Percentiles rank a stretch among this genome's conserved stretches.
phyloP scores from a whole-genome alignment of 2,888 invertebrate species.

The Sinodicranocentrus sp. region DNA sequence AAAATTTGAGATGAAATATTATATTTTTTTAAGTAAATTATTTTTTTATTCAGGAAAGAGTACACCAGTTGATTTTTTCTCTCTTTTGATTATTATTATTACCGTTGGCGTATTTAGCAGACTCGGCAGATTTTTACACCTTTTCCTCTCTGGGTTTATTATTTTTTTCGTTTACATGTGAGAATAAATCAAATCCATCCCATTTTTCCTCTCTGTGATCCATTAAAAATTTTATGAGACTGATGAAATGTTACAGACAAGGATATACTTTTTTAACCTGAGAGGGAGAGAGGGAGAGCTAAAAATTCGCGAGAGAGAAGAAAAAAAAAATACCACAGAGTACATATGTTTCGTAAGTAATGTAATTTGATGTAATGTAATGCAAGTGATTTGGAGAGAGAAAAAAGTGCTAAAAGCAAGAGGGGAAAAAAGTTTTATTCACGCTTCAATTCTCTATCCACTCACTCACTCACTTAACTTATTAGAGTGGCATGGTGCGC shows the following conservation, averaged over 20 bases:
- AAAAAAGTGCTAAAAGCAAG: constrained; percentile 57
- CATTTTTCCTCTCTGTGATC: constrained; percentile 5
- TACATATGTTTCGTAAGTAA: background rate
- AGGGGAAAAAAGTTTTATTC: constrained; percentile 48
- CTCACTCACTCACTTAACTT: constrained; percentile 52
- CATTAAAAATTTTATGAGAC: constrained; percentile 32
- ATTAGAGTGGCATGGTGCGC: constrained; percentile 36
- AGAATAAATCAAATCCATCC: constrained; percentile 27
- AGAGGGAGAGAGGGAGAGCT: background rate
- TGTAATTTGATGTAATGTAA: constrained; percentile 28
- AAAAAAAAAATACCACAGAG: background rate
- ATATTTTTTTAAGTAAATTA: no score
- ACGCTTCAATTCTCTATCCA: constrained; percentile 17
- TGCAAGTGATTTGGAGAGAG: constrained; percentile 19
- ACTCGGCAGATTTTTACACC: constrained; percentile 30
- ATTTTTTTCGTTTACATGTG: constrained; percentile 15
- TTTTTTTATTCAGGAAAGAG: no score
- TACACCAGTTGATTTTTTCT: no score
- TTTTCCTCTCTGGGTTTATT: no score
- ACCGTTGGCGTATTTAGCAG: no score
- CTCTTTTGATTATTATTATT: no score
- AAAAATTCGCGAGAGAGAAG: background rate
- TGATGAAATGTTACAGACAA: constrained; percentile 46
- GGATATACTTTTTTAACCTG: no score
- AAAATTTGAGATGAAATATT: background rate